A percentile compares a stretch with the other conserved stretches of the same genome.
phyloP scores from a whole-genome alignment of 2,797 vertebrate genomes.

The Dromococcyx pavoninus region DNA sequence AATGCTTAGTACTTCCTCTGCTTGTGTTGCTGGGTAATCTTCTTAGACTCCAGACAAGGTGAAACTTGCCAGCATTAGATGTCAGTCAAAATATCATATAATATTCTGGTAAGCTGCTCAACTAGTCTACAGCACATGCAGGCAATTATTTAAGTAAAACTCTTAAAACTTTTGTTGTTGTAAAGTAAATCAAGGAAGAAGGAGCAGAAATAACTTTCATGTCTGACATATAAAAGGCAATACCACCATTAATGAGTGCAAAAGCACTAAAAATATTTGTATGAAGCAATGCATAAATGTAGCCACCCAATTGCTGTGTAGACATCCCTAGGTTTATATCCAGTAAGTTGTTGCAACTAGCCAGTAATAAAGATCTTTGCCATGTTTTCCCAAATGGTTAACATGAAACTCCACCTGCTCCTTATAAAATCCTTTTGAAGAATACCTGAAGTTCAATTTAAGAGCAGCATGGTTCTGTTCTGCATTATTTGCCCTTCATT shows the following conservation, averaged over 20 bases:
- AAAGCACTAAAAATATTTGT: neutral
- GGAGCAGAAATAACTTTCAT: neutral
- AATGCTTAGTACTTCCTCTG: neutral
- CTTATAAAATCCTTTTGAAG: constrained; percentile 45
- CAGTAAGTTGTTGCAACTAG: neutral
- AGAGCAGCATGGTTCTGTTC: neutral
- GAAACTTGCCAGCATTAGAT: neutral
- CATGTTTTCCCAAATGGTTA: constrained; percentile 17
- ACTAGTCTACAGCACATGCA: neutral
- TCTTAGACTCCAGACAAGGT: neutral
- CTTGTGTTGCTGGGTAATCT: neutral
- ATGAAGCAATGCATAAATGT: neutral
- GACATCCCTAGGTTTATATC: neutral
- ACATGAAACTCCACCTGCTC: constrained; percentile 17
- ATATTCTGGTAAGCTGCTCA: neutral
- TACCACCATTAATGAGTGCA: neutral
- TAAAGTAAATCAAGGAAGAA: constrained; percentile 9
- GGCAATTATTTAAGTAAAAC: neutral
- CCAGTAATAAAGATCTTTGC: neutral
- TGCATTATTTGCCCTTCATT: neutral
- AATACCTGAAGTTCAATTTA: constrained; percentile 18
- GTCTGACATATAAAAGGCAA: neutral
- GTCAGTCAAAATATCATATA: neutral
- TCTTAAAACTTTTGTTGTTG: neutral
- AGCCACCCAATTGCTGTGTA: neutral